These are phyloP conservation scores for Conus ventricosus DNA, from an alignment of 1,140 invertebrate species.

Conservation along the genomic window DNA sequence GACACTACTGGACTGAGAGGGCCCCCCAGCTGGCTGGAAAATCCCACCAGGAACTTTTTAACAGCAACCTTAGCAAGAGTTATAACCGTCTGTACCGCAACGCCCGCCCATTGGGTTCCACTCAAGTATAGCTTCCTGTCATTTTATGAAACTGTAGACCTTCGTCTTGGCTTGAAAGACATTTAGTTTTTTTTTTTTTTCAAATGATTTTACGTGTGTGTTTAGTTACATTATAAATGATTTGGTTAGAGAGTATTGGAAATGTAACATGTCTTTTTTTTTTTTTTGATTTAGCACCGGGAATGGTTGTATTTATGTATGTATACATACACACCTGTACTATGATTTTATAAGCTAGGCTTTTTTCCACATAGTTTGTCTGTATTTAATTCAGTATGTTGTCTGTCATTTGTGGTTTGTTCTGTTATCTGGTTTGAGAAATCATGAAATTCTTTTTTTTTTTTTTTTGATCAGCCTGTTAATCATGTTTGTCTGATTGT, in stretches of 20 bases:
- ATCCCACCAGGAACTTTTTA: conserved; percentile 40
- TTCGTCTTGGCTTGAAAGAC: too few species aligned
- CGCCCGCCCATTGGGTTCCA: not conserved
- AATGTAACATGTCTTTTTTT: not conserved
- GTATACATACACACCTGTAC: too few species aligned
- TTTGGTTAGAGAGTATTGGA: not conserved
- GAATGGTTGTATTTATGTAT: too few species aligned
- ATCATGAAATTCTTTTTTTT: not conserved
- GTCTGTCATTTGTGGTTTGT: too few species aligned
- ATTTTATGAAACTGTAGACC: not conserved
- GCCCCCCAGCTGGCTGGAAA: conserved; percentile 29
- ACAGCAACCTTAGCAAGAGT: conserved; percentile 37
- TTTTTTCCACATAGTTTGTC: too few species aligned
- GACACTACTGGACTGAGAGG: conserved; percentile 42
- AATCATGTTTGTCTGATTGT: not conserved
- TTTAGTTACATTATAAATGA: too few species aligned
- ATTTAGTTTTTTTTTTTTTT: too few species aligned
- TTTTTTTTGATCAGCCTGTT: not conserved
- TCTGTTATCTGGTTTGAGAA: not conserved
- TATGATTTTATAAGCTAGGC: too few species aligned
- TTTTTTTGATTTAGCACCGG: not conserved
- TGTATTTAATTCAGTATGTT: too few species aligned
- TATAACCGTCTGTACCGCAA: conserved; percentile 38
- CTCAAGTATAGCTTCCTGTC: too few species aligned
- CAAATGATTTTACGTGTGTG: too few species aligned